Evolutionary conservation across 2,797 vertebrate genomes (phyloP), one percentile per base, ranked within the genome.

Genomic region (Pagetopsis macropterus): DNA sequence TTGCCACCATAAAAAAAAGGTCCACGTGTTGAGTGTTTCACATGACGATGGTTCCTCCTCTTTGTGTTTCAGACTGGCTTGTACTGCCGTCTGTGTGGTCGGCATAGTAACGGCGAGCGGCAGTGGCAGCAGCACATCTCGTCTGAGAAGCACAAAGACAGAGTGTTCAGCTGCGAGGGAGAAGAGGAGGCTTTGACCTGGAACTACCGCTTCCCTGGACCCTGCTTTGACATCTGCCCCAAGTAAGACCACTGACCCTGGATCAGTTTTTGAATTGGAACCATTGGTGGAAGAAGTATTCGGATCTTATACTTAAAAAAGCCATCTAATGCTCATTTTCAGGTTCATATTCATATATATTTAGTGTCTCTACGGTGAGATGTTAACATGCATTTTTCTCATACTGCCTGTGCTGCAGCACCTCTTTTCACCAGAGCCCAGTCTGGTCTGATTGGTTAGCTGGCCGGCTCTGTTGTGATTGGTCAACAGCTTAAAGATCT

Each of bases 121-220:
- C 98, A 99, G 89, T 99, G 98, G 98, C 96, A 97, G 89, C 95
- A 96, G 87, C 98, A 99, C 88, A 96, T 99, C 91, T 96, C 96
- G 77, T 94, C 97, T 0, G 96, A 98, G 91, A 98, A 96, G 77
- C 98, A 99, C 94, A 99, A 99, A 85, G 97, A 98, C 83, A 93
- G 96, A 33, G 95, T 99, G 81, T 97, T 99, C 92, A 97, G 96
- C 94, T 97, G 1, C 4, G 94, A 93, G 56, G 93, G 91, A 8
- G 94, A 95, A 63, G 94, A 95, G 0, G 96, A 97, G 88, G 95
- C 94, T 33, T 95, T 98, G 15, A 90, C 91, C 75, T 99, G 98
- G 98, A 94, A 77, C 76, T 94, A 95, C 87, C 96, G 97, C 62
- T 99, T 99, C 86, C 98, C 98, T 4, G 97, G 97, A 70, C 94